phyloP scores from a whole-genome alignment of 2,888 invertebrate species.

The Harmothoe impar region DNA sequence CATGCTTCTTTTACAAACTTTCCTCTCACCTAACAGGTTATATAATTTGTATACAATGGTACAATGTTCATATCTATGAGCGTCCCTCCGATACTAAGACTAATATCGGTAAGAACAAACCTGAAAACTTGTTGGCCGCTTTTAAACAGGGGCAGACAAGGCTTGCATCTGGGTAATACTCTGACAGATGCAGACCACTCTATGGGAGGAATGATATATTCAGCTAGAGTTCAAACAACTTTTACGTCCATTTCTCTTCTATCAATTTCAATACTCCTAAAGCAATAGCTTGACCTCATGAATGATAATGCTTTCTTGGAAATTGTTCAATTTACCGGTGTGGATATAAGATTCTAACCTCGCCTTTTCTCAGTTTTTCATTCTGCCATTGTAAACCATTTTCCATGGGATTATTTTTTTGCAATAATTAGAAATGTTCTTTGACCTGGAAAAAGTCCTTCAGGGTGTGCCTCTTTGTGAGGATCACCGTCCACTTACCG shows the following conservation, averaged over 20 bases:
- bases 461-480: no score
- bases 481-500: no score
- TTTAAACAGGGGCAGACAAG: background rate
- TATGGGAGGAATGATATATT: slow-evolving; percentile 17
- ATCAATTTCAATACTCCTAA: background rate
- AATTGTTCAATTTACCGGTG: background rate
- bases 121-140: background rate
- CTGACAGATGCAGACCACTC: background rate
- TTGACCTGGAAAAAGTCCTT: no score
- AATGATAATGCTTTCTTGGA: slow-evolving; percentile 3
- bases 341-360: background rate
- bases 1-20: background rate
- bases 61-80: background rate
- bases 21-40: background rate
- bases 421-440: slow-evolving; percentile 5
- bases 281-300: background rate
- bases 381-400: no score
- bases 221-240: slow-evolving; percentile 1
- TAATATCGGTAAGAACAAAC: background rate
- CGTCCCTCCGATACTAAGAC: background rate
- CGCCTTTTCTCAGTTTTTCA: background rate
- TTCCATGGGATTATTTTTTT: background rate
- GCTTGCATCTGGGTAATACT: background rate
- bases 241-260: background rate
- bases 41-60: background rate